Conservation (phyloP, 2,113 vertebrate genomes). For the Aphelocoma coerulescens region DNA sequence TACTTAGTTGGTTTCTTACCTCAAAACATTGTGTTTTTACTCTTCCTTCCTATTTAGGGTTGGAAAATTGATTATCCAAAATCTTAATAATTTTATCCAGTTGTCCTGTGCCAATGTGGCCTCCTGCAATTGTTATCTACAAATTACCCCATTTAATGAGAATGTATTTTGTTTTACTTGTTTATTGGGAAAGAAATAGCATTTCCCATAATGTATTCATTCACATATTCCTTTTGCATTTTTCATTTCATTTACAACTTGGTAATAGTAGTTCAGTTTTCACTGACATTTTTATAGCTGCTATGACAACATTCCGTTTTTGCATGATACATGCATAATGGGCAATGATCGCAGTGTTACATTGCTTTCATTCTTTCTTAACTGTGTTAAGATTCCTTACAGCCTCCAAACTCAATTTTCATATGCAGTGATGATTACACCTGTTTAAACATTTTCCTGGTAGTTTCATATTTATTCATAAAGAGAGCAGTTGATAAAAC, state of each 20-base stretch:
- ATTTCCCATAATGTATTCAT: conserved; percentile 24
- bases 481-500: conserved; percentile 32
- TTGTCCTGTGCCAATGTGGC: neutral
- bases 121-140: conserved; percentile 8
- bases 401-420: conserved; percentile 8
- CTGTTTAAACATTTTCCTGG: conserved; percentile 31
- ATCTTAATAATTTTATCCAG: neutral
- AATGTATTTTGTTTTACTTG: conserved; percentile 8
- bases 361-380: conserved; percentile 27
- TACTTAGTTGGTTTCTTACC: neutral
- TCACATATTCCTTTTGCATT: conserved; percentile 30
- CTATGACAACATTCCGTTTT: conserved; percentile 41
- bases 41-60: neutral
- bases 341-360: neutral
- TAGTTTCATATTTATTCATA: conserved; percentile 42
- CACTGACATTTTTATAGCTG: conserved; percentile 58
- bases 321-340: conserved; percentile 47
- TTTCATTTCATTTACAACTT: conserved; percentile 57
- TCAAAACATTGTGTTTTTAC: neutral
- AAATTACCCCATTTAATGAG: neutral
- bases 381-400: conserved; percentile 25
- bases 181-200: neutral
- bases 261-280: conserved; percentile 50
- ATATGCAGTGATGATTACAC: conserved; percentile 8
- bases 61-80: conserved; percentile 23